phyloP scores from a whole-genome alignment of 2,113 vertebrate species.

The Struthidea cinerea region DNA sequence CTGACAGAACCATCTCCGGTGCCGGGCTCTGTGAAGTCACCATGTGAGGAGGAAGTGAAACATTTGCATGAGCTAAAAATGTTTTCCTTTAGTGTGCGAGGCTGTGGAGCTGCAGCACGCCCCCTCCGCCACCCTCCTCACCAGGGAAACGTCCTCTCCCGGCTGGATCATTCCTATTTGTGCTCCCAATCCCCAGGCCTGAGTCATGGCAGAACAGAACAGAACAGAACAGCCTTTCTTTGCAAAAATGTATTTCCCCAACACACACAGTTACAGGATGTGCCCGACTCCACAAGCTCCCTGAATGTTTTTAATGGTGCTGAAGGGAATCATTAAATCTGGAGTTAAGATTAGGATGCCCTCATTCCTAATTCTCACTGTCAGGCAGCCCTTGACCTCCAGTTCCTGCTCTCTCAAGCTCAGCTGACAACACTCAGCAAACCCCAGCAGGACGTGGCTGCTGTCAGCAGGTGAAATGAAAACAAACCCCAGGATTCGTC shows the following conservation, averaged over 20 bases:
- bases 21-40: background rate
- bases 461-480: background rate
- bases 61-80: conserved; percentile 35
- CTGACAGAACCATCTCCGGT: background rate
- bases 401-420: background rate
- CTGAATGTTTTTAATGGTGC: background rate
- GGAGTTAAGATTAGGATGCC: background rate
- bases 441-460: background rate
- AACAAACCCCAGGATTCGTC: background rate
- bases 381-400: background rate
- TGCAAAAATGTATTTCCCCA: background rate
- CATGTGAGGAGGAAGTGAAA: conserved; percentile 33
- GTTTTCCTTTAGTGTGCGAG: background rate
- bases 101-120: background rate
- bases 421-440: background rate
- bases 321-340: background rate
- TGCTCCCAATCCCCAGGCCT: background rate
- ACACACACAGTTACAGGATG: background rate
- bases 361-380: background rate
- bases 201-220: conserved; percentile 24
- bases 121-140: background rate
- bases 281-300: background rate
- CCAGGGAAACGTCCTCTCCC: background rate
- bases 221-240: background rate
- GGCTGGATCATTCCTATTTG: background rate